Conservation (phyloP, 2,888 invertebrate genomes). For the Eupithecia tripunctaria region DNA sequence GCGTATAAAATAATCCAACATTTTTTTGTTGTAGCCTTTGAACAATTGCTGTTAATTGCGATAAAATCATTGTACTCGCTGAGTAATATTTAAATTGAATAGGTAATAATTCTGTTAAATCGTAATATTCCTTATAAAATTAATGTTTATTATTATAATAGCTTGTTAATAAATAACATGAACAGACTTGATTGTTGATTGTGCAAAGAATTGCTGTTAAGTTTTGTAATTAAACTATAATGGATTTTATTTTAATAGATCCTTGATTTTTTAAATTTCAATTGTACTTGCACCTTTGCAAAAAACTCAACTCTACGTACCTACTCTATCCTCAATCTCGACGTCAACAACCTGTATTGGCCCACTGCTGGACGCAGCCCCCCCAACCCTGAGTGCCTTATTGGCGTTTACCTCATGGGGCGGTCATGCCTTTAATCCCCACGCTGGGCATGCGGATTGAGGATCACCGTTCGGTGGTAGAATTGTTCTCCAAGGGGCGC, state of each 20-base stretch:
- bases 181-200: neutral
- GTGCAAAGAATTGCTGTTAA: neutral
- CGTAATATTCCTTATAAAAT: neutral
- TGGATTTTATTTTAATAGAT: neutral
- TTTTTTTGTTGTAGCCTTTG: neutral
- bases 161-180: neutral
- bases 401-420: no score
- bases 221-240: constrained; percentile 1
- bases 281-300: neutral
- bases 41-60: neutral
- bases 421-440: no score
- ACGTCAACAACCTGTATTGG: no score
- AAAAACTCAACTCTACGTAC: neutral
- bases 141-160: neutral
- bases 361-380: no score
- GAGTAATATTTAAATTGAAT: constrained; percentile 24
- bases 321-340: no score
- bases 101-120: constrained; percentile 30
- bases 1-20: neutral
- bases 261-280: neutral
- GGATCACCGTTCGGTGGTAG: no score
- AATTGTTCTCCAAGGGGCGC: no score
- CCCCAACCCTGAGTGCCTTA: no score
- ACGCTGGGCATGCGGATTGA: no score
- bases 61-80: constrained; percentile 2